Conservation (phyloP, 2,797 vertebrate genomes). For the Chloroceryle inda region DNA sequence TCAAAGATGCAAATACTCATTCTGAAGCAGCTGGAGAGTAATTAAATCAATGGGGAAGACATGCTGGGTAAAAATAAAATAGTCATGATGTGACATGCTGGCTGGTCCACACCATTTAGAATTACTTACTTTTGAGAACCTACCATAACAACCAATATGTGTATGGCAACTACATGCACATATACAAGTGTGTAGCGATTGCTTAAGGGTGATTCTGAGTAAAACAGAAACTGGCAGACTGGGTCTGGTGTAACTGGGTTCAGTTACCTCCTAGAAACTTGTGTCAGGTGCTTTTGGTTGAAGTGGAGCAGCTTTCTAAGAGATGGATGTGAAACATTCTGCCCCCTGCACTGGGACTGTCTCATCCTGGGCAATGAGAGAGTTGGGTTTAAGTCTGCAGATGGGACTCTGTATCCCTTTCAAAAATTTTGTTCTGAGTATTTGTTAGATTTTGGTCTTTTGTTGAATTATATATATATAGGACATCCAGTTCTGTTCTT, state of each 20-base stretch:
- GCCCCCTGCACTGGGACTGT: neutral
- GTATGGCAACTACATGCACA: neutral
- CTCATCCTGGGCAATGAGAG: neutral
- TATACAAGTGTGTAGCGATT: rapidly evolving
- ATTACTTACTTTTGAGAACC: neutral
- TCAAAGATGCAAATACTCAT: conserved; percentile 24
- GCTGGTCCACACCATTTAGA: neutral
- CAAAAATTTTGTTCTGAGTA: neutral
- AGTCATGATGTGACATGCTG: neutral
- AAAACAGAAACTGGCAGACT: neutral
- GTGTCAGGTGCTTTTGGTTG: neutral
- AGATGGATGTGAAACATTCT: neutral
- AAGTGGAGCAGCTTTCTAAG: neutral
- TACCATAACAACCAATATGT: neutral
- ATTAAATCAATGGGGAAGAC: conserved; percentile 32
- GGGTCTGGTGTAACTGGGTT: neutral
- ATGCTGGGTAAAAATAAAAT: conserved; percentile 8
- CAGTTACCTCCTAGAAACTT: neutral
- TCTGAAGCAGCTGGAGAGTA: conserved; percentile 51
- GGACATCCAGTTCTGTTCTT: neutral
- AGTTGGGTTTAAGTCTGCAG: neutral
- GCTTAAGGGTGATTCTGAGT: neutral
- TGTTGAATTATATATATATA: neutral
- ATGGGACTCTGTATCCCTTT: neutral
- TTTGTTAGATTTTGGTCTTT: neutral